phyloP scores from a whole-genome alignment of 2,888 invertebrate species.

The Pterostichus niger region DNA sequence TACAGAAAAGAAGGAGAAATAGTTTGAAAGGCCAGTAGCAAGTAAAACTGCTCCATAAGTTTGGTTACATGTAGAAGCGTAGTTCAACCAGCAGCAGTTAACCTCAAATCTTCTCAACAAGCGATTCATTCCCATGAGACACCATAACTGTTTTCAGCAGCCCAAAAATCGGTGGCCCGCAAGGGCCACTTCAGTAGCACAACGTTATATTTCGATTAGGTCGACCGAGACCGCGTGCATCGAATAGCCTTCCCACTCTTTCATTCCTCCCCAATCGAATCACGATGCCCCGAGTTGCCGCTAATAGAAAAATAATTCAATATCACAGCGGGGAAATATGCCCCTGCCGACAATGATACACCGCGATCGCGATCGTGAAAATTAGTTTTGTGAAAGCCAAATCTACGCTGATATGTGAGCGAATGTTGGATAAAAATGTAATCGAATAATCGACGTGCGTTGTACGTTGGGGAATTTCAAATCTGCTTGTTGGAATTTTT shows the following conservation, averaged over 20 bases:
- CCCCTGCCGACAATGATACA: conserved; percentile 42
- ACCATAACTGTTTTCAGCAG: conserved; percentile 52
- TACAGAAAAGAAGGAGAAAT: too few relatives aligned
- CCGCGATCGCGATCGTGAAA: conserved; percentile 42
- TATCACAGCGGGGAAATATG: conserved; percentile 10
- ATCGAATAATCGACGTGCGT: conserved; percentile 56
- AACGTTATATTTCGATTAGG: conserved; percentile 57
- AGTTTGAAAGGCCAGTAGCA: too few relatives aligned
- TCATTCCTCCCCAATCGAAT: conserved; percentile 25
- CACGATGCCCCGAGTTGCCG: conserved; percentile 16
- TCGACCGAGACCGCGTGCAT: conserved; percentile 48
- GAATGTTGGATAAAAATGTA: conserved; percentile 57
- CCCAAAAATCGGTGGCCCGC: conserved; percentile 47
- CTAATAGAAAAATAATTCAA: conserved; percentile 59
- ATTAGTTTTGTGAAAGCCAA: conserved; percentile 59
- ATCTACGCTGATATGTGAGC: conserved; percentile 56
- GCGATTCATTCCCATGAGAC: conserved; percentile 24
- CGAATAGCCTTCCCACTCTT: conserved; percentile 21
- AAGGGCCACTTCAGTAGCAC: conserved; percentile 39
- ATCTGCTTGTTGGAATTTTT: conserved; percentile 52
- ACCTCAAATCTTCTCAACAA: conserved; percentile 49
- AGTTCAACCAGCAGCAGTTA: conserved; percentile 2
- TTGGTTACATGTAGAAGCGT: not conserved
- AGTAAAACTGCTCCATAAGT: not conserved
- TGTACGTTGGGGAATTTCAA: conserved; percentile 45